Evolutionary conservation across 2,888 invertebrate genomes (phyloP), one percentile per base, ranked within the genome.

Genomic region (Mactromeris polynyma): DNA sequence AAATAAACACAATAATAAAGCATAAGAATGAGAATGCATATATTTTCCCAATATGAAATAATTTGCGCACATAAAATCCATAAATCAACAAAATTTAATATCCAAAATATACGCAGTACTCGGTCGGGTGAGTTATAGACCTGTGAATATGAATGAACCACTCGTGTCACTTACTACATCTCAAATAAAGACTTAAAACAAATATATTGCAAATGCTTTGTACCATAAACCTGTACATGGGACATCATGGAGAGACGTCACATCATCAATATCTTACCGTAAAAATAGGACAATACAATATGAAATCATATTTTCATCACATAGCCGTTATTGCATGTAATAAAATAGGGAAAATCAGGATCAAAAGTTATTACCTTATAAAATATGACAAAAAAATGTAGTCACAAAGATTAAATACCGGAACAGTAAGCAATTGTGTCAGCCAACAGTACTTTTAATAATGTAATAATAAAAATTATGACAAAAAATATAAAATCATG

Each of bases 351-450:
- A 17, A 46, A 46, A 17, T 46, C 1, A 46, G 46, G 14, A 46
- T 46, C 46, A 46, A 46, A 4, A 11, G 46, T 46, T 46, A 46
- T 46, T 46, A 11, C 46, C n/a, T n/a, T n/a, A n/a, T n/a, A n/a
- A n/a, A n/a, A n/a, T n/a, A n/a, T n/a, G n/a, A n/a, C n/a, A n/a
- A n/a, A n/a, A n/a, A n/a, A n/a, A n/a, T n/a, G n/a, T n/a, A 46
- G 46, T 64, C 58, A 64, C n/a, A 64, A 64, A 64, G n/a, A 7
- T 64, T 64, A 64, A 64, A 26, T 64, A 64, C 58, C 58, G 58
- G 58, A 64, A 64, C 58, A 64, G 26, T n/a, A 26, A 11, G 7
- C 26, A 7, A n/a, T 26, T 26, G 26, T n/a, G 26, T 64, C 26
- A 21, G 26, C 7, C 58, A 64, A 64, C 26, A 26, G 58, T 64